phyloP scores from a whole-genome alignment of 2,888 invertebrate genomes.

The Polyploca ridens region DNA sequence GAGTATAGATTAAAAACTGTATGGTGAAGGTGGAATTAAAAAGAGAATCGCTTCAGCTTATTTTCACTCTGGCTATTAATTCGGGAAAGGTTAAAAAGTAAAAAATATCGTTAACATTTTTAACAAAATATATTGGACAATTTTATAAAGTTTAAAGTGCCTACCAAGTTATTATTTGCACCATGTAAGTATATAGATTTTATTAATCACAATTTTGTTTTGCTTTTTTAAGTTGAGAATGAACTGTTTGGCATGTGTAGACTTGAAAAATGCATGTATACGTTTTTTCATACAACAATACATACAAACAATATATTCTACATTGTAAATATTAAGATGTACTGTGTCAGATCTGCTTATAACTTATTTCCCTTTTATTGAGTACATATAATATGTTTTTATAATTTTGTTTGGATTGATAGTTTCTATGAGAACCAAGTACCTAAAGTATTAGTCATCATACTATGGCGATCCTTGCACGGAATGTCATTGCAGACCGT shows the following conservation, averaged over 20 bases:
- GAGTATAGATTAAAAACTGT: conserved; percentile 39
- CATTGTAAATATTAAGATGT: neutral
- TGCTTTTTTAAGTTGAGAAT: conserved; percentile 52
- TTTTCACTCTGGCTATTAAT: conserved; percentile 67
- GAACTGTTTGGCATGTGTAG: conserved; percentile 83
- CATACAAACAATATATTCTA: neutral
- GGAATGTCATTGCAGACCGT: too few relatives aligned
- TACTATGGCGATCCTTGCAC: too few relatives aligned
- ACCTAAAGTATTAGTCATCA: neutral
- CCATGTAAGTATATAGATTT: conserved; percentile 78
- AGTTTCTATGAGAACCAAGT: neutral
- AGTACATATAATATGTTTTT: neutral
- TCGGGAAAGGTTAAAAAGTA: conserved; percentile 43
- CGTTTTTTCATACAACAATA: conserved; percentile 35
- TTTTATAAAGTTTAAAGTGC: conserved; percentile 49
- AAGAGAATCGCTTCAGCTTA: conserved; percentile 66
- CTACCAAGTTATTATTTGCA: conserved; percentile 60
- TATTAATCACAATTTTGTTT: conserved; percentile 48
- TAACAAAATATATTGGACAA: conserved; percentile 17
- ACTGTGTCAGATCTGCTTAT: neutral
- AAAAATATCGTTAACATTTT: neutral
- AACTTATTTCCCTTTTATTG: neutral
- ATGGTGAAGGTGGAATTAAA: conserved; percentile 65
- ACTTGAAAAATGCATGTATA: conserved; percentile 35
- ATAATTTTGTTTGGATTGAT: neutral